Evolutionary conservation across 2,113 vertebrate species (phyloP).

Genomic region (Vombatus ursinus): DNA sequence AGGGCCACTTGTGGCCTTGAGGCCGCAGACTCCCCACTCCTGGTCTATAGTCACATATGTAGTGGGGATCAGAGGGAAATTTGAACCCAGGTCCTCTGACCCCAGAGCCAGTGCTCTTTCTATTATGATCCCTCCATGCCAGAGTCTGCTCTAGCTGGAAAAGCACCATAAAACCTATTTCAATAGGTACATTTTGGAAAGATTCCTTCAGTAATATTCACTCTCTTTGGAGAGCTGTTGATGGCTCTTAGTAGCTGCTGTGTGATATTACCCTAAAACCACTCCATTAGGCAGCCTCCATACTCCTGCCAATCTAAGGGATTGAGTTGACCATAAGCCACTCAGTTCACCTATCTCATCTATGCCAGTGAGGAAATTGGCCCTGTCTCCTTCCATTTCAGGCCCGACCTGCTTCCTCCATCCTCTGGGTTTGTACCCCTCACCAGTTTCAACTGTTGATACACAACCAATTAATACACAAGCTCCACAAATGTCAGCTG

Average conservation of each 20-base stretch:
- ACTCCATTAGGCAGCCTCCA: not conserved
- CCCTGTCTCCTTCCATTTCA: not conserved
- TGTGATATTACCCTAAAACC: not conserved
- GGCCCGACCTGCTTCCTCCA: not conserved
- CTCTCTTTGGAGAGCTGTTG: not conserved
- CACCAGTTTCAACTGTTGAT: not conserved
- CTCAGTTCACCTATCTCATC: not conserved
- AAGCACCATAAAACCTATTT: not conserved
- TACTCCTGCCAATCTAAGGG: not conserved
- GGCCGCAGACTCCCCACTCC: too few species aligned
- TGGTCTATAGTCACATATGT: not conserved
- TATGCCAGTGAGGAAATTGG: not conserved
- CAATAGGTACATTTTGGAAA: not conserved
- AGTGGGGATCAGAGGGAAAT: not conserved
- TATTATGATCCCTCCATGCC: not conserved
- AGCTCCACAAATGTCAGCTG: not conserved
- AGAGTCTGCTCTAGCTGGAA: not conserved
- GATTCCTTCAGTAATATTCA: not conserved
- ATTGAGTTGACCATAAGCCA: not conserved
- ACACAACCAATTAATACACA: not conserved
- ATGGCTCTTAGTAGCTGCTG: not conserved
- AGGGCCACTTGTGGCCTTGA: too few species aligned
- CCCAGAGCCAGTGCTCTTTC: not conserved
- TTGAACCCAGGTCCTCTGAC: not conserved
- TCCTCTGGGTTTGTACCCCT: not conserved